phyloP scores from a whole-genome alignment of 2,797 vertebrate species.

The Silurus aristotelis region DNA sequence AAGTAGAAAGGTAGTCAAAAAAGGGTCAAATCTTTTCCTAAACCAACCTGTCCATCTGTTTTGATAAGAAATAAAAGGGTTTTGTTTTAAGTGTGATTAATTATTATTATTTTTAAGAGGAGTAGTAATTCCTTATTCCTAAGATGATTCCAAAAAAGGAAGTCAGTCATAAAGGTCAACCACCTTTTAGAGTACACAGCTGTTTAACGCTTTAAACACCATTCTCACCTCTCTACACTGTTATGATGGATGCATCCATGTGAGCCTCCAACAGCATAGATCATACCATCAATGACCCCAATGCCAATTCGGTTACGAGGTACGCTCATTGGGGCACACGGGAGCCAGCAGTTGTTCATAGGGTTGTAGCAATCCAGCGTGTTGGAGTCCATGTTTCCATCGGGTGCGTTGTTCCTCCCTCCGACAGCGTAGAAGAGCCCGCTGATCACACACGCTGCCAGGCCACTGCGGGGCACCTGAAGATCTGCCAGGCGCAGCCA shows the following conservation, averaged over 20 bases:
- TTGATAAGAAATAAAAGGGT: not conserved
- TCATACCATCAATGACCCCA: constrained; percentile 89
- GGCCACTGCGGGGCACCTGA: constrained; percentile 86
- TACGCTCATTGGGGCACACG: constrained; percentile 89
- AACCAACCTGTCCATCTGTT: not conserved
- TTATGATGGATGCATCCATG: constrained; percentile 92
- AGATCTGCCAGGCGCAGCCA: constrained; percentile 87
- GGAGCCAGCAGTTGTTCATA: constrained; percentile 92
- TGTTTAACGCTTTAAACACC: not conserved
- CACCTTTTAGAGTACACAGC: not conserved
- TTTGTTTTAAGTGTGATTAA: too few species aligned
- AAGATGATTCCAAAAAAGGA: not conserved
- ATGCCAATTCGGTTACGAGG: constrained; percentile 91
- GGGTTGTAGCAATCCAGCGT: constrained; percentile 93
- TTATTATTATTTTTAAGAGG: too few species aligned
- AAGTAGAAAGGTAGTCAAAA: not conserved
- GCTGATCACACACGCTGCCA: constrained; percentile 88
- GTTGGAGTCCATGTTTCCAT: constrained; percentile 91
- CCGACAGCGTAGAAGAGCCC: constrained; percentile 92
- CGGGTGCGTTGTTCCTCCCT: constrained; percentile 88
- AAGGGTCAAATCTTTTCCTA: too few species aligned
- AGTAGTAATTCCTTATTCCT: not conserved
- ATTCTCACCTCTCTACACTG: constrained; percentile 86
- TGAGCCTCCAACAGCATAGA: constrained; percentile 92
- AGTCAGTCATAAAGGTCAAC: not conserved